These are phyloP conservation scores for Congeria kusceri DNA, from an alignment of 2,888 invertebrate species.

Conservation along the genomic window DNA sequence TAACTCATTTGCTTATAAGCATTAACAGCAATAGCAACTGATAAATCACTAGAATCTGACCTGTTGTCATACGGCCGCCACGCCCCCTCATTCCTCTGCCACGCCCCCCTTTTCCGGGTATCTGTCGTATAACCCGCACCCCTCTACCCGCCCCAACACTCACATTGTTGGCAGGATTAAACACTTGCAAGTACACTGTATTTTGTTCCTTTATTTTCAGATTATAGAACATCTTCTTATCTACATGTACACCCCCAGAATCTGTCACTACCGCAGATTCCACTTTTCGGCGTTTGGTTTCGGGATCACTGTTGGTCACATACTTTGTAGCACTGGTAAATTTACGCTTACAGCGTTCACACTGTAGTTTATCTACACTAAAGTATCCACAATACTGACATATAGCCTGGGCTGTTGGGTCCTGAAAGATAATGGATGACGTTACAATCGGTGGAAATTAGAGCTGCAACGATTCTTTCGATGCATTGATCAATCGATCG, in stretches of 20 bases:
- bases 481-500: too few species aligned
- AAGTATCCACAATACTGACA: conserved; percentile 93
- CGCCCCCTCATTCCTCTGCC: conserved; percentile 34
- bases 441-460: too few species aligned
- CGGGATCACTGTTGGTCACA: conserved; percentile 39
- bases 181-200: conserved; percentile 51
- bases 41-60: too few species aligned
- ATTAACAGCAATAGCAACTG: too few species aligned
- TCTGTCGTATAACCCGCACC: conserved; percentile 27
- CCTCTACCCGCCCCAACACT: conserved; percentile 8
- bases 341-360: conserved; percentile 88
- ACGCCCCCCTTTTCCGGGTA: conserved; percentile 42
- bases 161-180: conserved; percentile 28
- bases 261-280: conserved; percentile 5
- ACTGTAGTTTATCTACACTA: conserved; percentile 92
- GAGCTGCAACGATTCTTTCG: too few species aligned
- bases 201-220: conserved; percentile 48
- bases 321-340: conserved; percentile 68
- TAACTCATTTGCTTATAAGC: too few species aligned
- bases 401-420: conserved; percentile 84
- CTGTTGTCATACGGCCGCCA: conserved; percentile 24
- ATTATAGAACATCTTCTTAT: conserved; percentile 53
- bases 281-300: conserved; percentile 55
- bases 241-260: neutral
- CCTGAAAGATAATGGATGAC: conserved; percentile 40